Evolutionary conservation across 2,888 invertebrate species (phyloP).

Genomic region (Dynastes maya): DNA sequence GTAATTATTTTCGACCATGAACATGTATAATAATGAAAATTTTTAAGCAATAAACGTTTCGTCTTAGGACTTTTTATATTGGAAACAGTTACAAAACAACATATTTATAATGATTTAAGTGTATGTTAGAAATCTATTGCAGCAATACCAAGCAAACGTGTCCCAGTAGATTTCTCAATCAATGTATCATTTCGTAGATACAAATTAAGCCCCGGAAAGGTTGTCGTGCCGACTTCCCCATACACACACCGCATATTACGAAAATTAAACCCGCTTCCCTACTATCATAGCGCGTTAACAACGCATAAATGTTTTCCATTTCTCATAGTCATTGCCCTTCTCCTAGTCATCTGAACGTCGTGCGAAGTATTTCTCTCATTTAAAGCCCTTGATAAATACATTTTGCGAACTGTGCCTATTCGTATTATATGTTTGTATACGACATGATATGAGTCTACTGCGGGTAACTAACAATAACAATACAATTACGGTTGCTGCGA

Average conservation of each 20-base stretch:
- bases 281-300: constrained; percentile 27
- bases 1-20: too few relatives aligned
- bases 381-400: constrained; percentile 12
- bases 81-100: too few relatives aligned
- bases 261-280: constrained; percentile 26
- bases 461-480: constrained; percentile 33
- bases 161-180: not conserved
- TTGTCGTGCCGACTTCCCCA: not conserved
- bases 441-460: constrained; percentile 7
- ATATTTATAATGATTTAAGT: too few relatives aligned
- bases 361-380: constrained; percentile 20
- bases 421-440: too few relatives aligned
- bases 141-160: not conserved
- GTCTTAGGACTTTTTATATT: too few relatives aligned
- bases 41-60: too few relatives aligned
- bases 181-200: not conserved
- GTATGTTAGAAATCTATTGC: too few relatives aligned
- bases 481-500: constrained; percentile 23
- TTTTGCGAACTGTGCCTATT: not conserved
- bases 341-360: not conserved
- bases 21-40: too few relatives aligned
- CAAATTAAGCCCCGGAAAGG: not conserved
- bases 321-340: constrained; percentile 29
- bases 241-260: constrained; percentile 4
- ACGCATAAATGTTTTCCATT: constrained; percentile 32